phyloP scores from a whole-genome alignment of 1,140 invertebrate species.

The Carposina sasakii region DNA sequence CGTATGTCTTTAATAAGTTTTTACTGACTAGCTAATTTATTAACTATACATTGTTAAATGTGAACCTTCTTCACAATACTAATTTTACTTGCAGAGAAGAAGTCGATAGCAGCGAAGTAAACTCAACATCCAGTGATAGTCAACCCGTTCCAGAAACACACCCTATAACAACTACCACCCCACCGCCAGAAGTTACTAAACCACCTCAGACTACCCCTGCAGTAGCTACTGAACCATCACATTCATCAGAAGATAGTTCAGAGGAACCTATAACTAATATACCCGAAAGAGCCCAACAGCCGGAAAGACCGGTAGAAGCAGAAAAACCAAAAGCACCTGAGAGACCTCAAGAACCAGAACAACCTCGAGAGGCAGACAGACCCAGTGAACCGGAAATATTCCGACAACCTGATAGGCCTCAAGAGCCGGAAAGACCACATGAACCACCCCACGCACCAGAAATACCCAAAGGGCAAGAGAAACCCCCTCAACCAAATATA shows the following conservation, averaged over 20 bases:
- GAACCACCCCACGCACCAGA: neutral
- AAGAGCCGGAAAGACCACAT: neutral
- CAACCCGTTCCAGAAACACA: slow-evolving; percentile 24
- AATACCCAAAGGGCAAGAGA: neutral
- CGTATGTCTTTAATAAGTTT: no score
- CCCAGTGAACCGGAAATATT: neutral
- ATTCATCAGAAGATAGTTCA: neutral
- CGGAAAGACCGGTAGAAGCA: slow-evolving; percentile 9
- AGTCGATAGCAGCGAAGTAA: slow-evolving; percentile 22
- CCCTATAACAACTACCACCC: slow-evolving; percentile 29
- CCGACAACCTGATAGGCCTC: neutral
- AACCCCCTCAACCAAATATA: neutral
- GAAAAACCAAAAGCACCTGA: slow-evolving; percentile 8
- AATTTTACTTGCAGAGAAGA: slow-evolving; percentile 39
- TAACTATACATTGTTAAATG: no score
- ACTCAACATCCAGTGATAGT: slow-evolving; percentile 9
- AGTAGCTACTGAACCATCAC: neutral
- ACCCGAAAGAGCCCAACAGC: neutral
- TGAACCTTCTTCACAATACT: no score
- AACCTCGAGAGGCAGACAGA: neutral
- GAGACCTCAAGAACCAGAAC: neutral
- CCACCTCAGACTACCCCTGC: no score
- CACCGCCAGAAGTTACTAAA: slow-evolving; percentile 17
- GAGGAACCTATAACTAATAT: neutral
- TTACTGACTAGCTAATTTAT: no score